Base-by-base conservation (phyloP, 2,888 invertebrate genomes). In the Embidobia sp. region DNA sequence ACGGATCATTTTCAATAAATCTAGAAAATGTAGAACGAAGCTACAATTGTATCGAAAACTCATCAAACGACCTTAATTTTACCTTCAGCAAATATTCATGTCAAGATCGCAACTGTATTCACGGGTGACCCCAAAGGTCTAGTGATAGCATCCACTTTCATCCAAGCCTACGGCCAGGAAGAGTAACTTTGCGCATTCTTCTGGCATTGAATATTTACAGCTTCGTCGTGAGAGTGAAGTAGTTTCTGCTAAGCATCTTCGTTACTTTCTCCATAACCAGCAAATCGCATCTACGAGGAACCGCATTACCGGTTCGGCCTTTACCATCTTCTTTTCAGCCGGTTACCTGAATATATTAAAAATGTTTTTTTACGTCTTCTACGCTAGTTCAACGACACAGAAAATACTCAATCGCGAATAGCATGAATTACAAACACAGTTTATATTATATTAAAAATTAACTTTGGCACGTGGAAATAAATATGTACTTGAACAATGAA, bases 111-210 rank as follows among this genome's bases (percentile, higher is more conserved):
- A 72, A 61, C 63, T 59, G 55, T 66, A 73, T 75, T 80, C 73
- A 49, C 53, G 53, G 74, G 66, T 55, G 79, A 81, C 80, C 80
- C 70, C 57, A 77, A 76, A 81, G 81, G 80, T 81, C 81, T 73
- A 46, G 66, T 33, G 72, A 77, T 77, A 80, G 80, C 76, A 79
- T 75, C 80, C 73, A 81, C 82, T 82, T 82, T 82, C 82, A 79
- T 81, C 66, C 69, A 53, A 67, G 77, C 79, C 79, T 77, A 59
- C 44, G 63, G 72, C 67, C 63, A 78, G 77, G 69, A 82, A 77
- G 77, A 81, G 67, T 57, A 77, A 74, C 79, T 79, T 76, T 74
- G 73, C 19, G 64, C 74, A 59, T 79, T 80, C 78, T 77, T 76
- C 51, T 77, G 63, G 40, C 79, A 79, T 78, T 80, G 76, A 80